Percentiles rank a stretch among this genome's conserved stretches.
These are phyloP conservation scores for Pheosia gnoma DNA, from an alignment of 2,888 invertebrate species.

Conservation along the genomic window DNA sequence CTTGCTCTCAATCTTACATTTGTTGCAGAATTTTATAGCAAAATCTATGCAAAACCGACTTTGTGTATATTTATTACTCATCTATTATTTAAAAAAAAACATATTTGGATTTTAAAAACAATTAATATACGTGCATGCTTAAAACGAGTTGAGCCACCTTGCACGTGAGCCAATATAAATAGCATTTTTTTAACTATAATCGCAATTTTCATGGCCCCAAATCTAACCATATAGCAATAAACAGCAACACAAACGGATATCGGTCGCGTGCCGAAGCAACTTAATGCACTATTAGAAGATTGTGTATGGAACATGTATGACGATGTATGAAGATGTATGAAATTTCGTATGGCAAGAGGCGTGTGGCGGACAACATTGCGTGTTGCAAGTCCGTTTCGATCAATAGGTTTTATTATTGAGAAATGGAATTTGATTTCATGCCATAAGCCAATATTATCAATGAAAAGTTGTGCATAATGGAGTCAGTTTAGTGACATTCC, in stretches of 20 bases:
- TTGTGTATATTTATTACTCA: too few relatives aligned
- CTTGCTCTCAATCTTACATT: too few relatives aligned
- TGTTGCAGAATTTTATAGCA: too few relatives aligned
- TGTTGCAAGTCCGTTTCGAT: slow-evolving; percentile 11
- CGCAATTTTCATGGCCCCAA: slow-evolving; percentile 41
- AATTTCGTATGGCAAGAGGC: background rate
- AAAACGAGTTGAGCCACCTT: background rate
- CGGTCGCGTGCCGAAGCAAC: slow-evolving; percentile 71
- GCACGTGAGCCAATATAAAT: background rate
- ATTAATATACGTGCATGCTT: too few relatives aligned
- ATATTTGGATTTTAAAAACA: too few relatives aligned
- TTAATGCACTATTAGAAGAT: slow-evolving; percentile 72
- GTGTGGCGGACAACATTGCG: slow-evolving; percentile 19
- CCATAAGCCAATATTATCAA: too few relatives aligned
- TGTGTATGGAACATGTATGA: slow-evolving; percentile 41
- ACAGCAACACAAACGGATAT: slow-evolving; percentile 67
- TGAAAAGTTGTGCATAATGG: too few relatives aligned
- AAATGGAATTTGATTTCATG: background rate
- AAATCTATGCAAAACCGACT: too few relatives aligned
- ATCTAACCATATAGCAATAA: slow-evolving; percentile 62
- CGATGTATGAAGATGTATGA: slow-evolving; percentile 25
- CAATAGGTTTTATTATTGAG: background rate
- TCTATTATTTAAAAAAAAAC: too few relatives aligned
- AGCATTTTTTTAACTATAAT: too few relatives aligned
- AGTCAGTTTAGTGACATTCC: too few relatives aligned